These are phyloP conservation scores for Listronotus oregonensis DNA, from an alignment of 1,140 invertebrate species.

Conservation along the genomic window DNA sequence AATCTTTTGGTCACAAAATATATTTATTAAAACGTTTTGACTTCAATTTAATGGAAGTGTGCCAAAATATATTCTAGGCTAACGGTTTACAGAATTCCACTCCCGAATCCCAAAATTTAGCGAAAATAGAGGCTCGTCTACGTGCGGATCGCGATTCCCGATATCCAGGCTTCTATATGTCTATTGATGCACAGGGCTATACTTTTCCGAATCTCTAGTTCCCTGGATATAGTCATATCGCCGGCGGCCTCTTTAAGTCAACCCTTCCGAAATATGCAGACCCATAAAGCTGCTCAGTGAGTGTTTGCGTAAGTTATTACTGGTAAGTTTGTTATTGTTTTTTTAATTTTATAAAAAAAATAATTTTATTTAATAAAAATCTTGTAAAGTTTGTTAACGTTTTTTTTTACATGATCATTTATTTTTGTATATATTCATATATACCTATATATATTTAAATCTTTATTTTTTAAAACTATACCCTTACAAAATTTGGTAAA, in stretches of 20 bases:
- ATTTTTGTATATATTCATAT: too few species aligned
- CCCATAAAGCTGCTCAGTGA: constrained; percentile 5
- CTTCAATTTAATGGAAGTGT: constrained; percentile 8
- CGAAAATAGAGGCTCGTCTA: constrained; percentile 28
- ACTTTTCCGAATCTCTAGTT: constrained; percentile 15
- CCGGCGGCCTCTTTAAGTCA: constrained; percentile 28
- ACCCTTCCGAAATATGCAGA: constrained; percentile 18
- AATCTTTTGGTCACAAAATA: too few species aligned
- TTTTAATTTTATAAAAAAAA: too few species aligned
- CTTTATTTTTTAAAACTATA: too few species aligned
- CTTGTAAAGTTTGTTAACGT: too few species aligned
- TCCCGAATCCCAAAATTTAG: constrained; percentile 16
- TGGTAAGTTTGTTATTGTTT: not conserved
- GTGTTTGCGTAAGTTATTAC: not conserved
- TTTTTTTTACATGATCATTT: too few species aligned
- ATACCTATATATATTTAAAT: too few species aligned
- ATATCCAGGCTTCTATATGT: constrained; percentile 13
- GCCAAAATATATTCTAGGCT: not conserved
- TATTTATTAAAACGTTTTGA: not conserved
- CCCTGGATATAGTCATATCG: constrained; percentile 30
- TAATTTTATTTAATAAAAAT: too few species aligned
- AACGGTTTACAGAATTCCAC: not conserved
- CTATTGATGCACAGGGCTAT: constrained; percentile 11
- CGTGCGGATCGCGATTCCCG: constrained; percentile 11
- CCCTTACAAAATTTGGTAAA: too few species aligned